Base-by-base conservation (phyloP, 2,888 invertebrate genomes). In the Thera obeliscata region DNA sequence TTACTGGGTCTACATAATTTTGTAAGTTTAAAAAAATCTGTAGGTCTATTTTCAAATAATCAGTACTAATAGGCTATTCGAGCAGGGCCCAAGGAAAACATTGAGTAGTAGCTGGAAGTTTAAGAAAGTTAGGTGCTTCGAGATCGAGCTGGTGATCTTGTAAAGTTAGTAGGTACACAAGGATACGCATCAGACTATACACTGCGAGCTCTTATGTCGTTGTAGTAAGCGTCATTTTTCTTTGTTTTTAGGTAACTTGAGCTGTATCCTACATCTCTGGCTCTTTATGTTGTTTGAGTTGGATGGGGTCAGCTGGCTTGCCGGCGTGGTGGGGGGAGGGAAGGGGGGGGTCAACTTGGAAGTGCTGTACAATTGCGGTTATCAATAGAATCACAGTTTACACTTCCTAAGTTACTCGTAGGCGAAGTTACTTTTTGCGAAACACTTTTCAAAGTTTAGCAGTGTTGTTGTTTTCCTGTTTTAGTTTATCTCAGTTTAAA, bases 371-470 rank as follows among this genome's bases (percentile, higher is more conserved):
- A 8, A 65, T 56, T 50, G 67, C 59, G 67, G 55, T 50, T 49
- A 67, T 67, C 57, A 59, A 56, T 59, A 59, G 49, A 59, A 67
- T 67, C 59, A 67, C 62, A 63, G 58, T 67, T 66, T 35, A 22
- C 12, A 43, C 22, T 62, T 59, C 12, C 43, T 63, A 33, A 3
- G 12, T 35, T 57, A 6, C 9, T 7, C 9, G 7, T 9, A 9
- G 43, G 9, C 9, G 8, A 33, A 9, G 8, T 33, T 54, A 55
- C 55, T 54, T 61, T 52, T 62, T 46, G 6, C 9, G 3, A 9
- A 55, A 61, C 2, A 43, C 57, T 66, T 61, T 55, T 55, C 41
- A 33, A 22, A 35, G 38, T 55, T 56, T 57, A 36, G 36, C 3
- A 36, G 11, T 12, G 38, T n/a, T 55, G 55, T n/a, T 55, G 36